These are phyloP conservation scores for Augochlorella aurata DNA, from an alignment of 2,888 invertebrate species.

Conservation along the genomic window DNA sequence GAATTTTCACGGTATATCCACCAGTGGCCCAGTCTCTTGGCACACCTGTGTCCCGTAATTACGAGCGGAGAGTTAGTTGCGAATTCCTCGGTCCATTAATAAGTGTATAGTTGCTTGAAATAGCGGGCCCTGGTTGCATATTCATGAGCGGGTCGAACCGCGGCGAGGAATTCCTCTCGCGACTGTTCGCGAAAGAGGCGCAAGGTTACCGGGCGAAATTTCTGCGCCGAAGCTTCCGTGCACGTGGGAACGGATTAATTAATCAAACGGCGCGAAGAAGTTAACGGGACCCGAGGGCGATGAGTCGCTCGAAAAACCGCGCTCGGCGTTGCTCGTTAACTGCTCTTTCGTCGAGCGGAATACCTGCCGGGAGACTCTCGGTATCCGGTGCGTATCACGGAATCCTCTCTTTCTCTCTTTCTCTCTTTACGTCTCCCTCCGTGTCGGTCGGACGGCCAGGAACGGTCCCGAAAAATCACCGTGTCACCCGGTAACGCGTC, in stretches of 20 bases:
- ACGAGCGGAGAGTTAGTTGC: constrained; percentile 22
- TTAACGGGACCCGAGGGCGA: neutral
- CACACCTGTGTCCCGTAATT: constrained; percentile 34
- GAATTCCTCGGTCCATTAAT: constrained; percentile 51
- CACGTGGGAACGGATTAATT: neutral
- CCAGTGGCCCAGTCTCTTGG: constrained; percentile 4
- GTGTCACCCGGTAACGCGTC: constrained; percentile 49
- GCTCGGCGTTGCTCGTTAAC: neutral
- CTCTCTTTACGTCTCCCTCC: neutral
- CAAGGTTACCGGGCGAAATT: constrained; percentile 47
- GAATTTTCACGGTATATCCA: constrained; percentile 28
- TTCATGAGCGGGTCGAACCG: constrained; percentile 55
- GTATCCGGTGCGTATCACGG: constrained; percentile 1
- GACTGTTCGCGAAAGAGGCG: neutral
- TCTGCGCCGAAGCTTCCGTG: neutral
- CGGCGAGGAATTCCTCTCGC: constrained; percentile 40
- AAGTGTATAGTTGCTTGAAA: constrained; percentile 56
- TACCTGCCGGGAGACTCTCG: neutral
- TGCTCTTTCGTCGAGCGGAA: neutral
- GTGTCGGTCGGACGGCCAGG: neutral
- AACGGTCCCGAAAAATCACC: constrained; percentile 37
- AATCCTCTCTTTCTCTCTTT: neutral
- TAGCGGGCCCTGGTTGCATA: constrained; percentile 52
- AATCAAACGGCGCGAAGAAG: constrained; percentile 2
- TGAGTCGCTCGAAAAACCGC: neutral